Base-by-base conservation (phyloP, 2,888 invertebrate species). In the Pyralis farinalis region DNA sequence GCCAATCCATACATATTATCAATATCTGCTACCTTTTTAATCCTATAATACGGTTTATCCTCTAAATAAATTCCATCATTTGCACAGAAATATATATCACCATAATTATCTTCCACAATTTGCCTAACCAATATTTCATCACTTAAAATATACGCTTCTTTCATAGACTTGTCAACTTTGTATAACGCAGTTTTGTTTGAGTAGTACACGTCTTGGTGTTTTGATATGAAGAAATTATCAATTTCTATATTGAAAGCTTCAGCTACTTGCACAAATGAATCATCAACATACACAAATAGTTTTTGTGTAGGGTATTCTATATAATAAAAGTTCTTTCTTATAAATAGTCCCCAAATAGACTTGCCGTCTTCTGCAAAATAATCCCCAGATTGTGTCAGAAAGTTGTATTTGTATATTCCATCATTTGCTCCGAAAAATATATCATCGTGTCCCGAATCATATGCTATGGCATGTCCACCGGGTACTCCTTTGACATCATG, bases 341-440 rank as follows among this genome's bases (percentile, higher is more conserved):
- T 63, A 36, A 78, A 83, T 16, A 86, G 30, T 0, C 60, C 69
- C 85, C 86, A 86, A 3, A 86, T 74, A 1, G 83, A 83, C 41
- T 71, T 80, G 1, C 80, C 82, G 44, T 71, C 61, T 59, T 83
- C 84, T 0, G 70, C 72, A 48, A 82, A 86, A 39, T 69, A 82
- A 6, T 82, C 80, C 0, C 82, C 86, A 12, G 56, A 33, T 49
- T 69, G 73, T 0, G 71, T 73, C 1, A 78, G 41, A 42, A 82
- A 83, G 39, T 82, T 82, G 44, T 81, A 85, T 51, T 78, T 82
- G 49, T 82, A 86, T 3, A 86, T 80, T 0, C 86, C 86, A n/a
- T 83, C 71, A 32, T 86, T 82, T 0, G 85, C 86, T 0, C 86
- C 86, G 29, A 86, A 72, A 43, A 80, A 86, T 1, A 86, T 63